Evolutionary conservation across 2,797 vertebrate genomes (phyloP), one percentile per base, ranked within the genome.

Genomic region (Poecilia gillii): DNA sequence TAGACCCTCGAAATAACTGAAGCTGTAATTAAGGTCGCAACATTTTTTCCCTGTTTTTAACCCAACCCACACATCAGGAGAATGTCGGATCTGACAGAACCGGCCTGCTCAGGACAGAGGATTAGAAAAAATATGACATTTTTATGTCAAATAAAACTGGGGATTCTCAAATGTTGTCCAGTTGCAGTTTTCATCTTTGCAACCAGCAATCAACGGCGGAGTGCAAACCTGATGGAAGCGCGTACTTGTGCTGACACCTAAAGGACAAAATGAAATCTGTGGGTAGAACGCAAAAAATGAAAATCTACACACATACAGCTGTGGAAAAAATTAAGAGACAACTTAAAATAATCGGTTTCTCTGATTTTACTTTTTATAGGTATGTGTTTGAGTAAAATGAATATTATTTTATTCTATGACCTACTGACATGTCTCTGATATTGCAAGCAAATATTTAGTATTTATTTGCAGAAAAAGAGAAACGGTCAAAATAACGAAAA

Each of bases 221-320:
- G 49, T 25, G 20, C 20, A 70, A 45, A 84, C 45, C 72, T 79
- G 75, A 4, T 2, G 59, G 3, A 86, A 83, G 80, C 36, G 2
- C 36, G 91, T 73, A 90, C 88, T 90, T 95, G 73, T 94, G 88
- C 95, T 96, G 96, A 96, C 95, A 95, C 94, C 95, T 95, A 95
- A 94, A 94, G 96, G 96, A 92, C 90, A 90, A 87, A 92, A 28
- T 49, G 47, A 78, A 90, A 81, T 90, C 43, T 93, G 87, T 85
- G 79, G 57, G 71, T 81, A 12, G 12, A 87, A 66, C 1, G 23
- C 18, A 18, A 20, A 18, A 64, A 1, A 66, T 20, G 20, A 9
- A 33, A 16, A 33, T 6, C 31, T 16, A 62, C 16, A 62, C 14
- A 16, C 14, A 33, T 33, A 16, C 31, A 31, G 25, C n/a, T 28